A percentile compares a stretch with the other conserved stretches of the same genome.
Conservation (phyloP, 2,113 vertebrate genomes). For the Amphiprion ocellaris region DNA sequence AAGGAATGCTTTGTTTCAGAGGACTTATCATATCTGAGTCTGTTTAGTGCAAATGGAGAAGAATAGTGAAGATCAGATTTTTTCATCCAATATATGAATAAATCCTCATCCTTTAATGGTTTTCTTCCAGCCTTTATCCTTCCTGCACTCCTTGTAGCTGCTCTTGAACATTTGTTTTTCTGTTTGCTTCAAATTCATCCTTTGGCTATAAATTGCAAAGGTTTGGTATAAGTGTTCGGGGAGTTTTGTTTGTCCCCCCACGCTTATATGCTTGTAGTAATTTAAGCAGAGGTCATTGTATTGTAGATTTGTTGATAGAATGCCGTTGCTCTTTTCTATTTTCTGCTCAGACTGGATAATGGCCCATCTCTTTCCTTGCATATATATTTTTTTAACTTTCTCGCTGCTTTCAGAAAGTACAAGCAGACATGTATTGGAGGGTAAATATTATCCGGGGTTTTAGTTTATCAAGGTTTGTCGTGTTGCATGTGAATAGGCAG, state of each 20-base stretch:
- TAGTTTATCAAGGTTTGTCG: not conserved
- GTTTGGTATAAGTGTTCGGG: not conserved
- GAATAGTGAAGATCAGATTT: no score
- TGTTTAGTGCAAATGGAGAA: no score
- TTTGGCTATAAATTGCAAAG: constrained; percentile 5
- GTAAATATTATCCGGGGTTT: not conserved
- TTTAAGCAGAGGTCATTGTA: constrained; percentile 14
- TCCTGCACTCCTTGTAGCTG: not conserved
- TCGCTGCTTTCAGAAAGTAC: no score
- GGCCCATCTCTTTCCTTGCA: no score
- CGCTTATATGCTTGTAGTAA: not conserved
- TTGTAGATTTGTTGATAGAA: constrained; percentile 3
- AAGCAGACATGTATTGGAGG: no score
- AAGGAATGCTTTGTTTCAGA: no score
- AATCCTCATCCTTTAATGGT: not conserved
- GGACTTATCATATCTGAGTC: no score
- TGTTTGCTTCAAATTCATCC: constrained; percentile 13
- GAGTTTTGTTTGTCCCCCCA: not conserved
- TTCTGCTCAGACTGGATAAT: no score
- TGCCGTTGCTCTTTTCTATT: no score
- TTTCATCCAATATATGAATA: not conserved
- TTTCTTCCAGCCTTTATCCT: not conserved
- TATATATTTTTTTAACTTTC: no score
- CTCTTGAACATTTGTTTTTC: not conserved
- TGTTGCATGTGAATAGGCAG: not conserved